Evolutionary conservation across 2,888 invertebrate species (phyloP).

Genomic region (Euplagia quadripunctaria): DNA sequence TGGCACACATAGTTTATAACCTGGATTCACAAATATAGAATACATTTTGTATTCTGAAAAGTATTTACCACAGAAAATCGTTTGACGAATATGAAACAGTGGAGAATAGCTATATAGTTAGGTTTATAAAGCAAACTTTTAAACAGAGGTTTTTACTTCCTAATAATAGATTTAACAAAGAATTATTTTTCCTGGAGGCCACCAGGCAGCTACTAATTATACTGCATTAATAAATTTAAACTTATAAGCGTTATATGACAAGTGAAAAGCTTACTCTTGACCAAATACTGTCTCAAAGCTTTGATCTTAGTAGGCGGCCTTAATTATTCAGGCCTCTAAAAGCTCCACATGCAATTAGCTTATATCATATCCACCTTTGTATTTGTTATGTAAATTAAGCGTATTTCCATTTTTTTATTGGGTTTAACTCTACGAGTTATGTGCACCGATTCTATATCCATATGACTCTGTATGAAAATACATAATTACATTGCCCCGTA

Average conservation of each 20-base stretch:
- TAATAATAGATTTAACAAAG: neutral
- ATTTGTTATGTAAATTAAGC: conserved; percentile 20
- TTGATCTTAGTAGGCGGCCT: conserved; percentile 50
- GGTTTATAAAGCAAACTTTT: too few relatives aligned
- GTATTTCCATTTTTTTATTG: neutral
- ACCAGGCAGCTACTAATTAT: neutral
- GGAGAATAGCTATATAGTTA: neutral
- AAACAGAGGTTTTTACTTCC: too few relatives aligned
- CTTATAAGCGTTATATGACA: conserved; percentile 13
- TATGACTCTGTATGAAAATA: neutral
- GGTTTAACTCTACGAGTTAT: neutral
- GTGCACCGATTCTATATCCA: neutral
- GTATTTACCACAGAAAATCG: neutral
- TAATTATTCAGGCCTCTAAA: conserved; percentile 57
- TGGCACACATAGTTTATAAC: too few relatives aligned
- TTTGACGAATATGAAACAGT: neutral
- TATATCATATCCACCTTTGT: conserved; percentile 23
- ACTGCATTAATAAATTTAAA: conserved; percentile 14
- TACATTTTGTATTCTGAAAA: too few relatives aligned
- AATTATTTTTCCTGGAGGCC: neutral
- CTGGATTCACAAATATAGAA: too few relatives aligned
- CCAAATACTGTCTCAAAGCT: conserved; percentile 54
- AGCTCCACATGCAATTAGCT: conserved; percentile 28
- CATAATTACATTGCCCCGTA: neutral
- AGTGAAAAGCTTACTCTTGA: conserved; percentile 15